Percentiles rank a stretch among this genome's conserved stretches.
phyloP scores from a whole-genome alignment of 1,140 invertebrate genomes.

The Drosophila lowei region DNA sequence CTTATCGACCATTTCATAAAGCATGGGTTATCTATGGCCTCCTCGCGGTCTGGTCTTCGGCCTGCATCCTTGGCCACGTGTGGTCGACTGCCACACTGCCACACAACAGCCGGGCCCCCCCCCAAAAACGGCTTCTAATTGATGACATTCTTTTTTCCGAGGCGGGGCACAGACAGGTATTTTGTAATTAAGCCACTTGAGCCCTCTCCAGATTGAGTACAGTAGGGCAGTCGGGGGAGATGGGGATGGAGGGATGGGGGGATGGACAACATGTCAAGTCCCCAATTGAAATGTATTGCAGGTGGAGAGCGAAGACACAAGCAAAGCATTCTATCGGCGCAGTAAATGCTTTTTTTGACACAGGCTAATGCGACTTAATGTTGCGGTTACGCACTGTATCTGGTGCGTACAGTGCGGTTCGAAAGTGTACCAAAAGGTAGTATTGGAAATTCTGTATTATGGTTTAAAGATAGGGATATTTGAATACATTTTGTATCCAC shows the following conservation, averaged over 20 bases:
- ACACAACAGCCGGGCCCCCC: neutral
- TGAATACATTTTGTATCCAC: neutral
- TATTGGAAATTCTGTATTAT: no score
- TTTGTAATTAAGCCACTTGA: slow-evolving; percentile 62
- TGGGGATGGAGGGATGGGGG: neutral
- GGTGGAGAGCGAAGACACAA: slow-evolving; percentile 23
- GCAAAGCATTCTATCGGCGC: slow-evolving; percentile 38
- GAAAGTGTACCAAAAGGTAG: neutral
- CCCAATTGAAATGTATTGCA: slow-evolving; percentile 53
- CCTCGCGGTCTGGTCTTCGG: neutral
- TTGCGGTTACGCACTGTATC: slow-evolving; percentile 44
- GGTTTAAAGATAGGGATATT: no score
- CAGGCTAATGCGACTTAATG: slow-evolving; percentile 69
- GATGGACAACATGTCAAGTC: slow-evolving; percentile 44
- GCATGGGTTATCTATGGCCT: slow-evolving; percentile 53
- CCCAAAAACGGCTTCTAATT: slow-evolving; percentile 35
- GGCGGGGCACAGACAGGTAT: slow-evolving; percentile 29
- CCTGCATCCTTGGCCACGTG: slow-evolving; percentile 54
- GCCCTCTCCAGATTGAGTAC: slow-evolving; percentile 39
- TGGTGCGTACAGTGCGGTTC: slow-evolving; percentile 9
- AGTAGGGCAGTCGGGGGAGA: slow-evolving; percentile 18
- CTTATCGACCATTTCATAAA: slow-evolving; percentile 66
- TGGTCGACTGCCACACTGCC: slow-evolving; percentile 34
- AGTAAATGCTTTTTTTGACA: slow-evolving; percentile 77
- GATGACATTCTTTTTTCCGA: slow-evolving; percentile 28